Evolutionary conservation across 1,140 invertebrate genomes (phyloP).

Genomic region (Parapsyche elsis): DNA sequence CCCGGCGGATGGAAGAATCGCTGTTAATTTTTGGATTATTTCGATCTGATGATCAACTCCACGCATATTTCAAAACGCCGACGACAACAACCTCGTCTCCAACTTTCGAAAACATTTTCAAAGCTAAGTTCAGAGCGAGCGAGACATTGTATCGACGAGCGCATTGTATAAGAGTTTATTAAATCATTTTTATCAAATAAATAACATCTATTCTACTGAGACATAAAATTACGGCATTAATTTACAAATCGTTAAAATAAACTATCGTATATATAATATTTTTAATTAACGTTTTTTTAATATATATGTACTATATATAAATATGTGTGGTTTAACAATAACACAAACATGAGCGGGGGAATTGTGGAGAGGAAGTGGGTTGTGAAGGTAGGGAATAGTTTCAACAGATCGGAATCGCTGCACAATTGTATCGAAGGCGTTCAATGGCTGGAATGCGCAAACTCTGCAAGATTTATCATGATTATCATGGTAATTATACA

Average conservation of each 20-base stretch:
- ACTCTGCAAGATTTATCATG: too few relatives aligned
- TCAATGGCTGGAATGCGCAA: too few relatives aligned
- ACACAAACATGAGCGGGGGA: too few relatives aligned
- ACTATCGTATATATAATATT: not conserved
- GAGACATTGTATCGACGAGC: not conserved
- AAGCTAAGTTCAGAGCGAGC: too few relatives aligned
- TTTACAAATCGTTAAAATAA: not conserved
- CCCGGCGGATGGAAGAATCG: constrained; percentile 49
- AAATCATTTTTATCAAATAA: constrained; percentile 10
- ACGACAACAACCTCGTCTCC: too few relatives aligned
- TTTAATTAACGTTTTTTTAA: not conserved
- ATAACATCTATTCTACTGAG: constrained; percentile 21
- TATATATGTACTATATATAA: not conserved
- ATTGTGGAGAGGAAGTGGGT: too few relatives aligned
- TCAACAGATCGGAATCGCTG: not conserved
- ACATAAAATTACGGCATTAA: constrained; percentile 17
- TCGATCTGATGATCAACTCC: constrained; percentile 1
- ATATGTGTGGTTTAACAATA: too few relatives aligned
- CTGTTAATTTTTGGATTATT: constrained; percentile 8
- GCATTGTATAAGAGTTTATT: constrained; percentile 1
- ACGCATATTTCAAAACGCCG: not conserved
- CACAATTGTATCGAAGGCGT: not conserved
- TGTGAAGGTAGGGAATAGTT: not conserved
- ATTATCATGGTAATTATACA: too few relatives aligned
- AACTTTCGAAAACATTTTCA: not conserved